Conservation (phyloP, 2,797 vertebrate genomes). For the Carduelis carduelis region DNA sequence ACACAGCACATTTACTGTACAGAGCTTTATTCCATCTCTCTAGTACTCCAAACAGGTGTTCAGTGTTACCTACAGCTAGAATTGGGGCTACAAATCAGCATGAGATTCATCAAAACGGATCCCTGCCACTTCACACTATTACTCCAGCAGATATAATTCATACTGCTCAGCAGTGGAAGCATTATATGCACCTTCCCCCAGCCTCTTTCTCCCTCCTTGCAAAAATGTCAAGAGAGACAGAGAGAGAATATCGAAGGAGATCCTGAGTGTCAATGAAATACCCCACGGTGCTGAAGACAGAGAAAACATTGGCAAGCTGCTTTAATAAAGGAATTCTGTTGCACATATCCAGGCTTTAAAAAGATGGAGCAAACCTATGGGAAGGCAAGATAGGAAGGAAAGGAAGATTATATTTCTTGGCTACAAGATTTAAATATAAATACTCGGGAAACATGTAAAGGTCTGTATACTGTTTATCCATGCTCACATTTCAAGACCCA, state of each 20-base stretch:
- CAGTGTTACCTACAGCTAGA: slow-evolving; percentile 67
- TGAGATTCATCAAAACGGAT: slow-evolving; percentile 68
- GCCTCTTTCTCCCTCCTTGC: slow-evolving; percentile 50
- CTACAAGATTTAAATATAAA: background rate
- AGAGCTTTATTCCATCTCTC: slow-evolving; percentile 33
- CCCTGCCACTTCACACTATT: slow-evolving; percentile 65
- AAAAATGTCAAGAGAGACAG: slow-evolving; percentile 68
- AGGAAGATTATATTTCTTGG: background rate
- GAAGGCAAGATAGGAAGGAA: background rate
- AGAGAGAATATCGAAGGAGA: slow-evolving; percentile 68
- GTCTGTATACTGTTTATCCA: background rate
- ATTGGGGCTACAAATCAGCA: slow-evolving; percentile 66
- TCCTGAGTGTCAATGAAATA: slow-evolving; percentile 67
- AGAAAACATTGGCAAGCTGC: slow-evolving; percentile 69
- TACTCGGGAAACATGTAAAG: background rate
- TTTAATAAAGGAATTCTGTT: slow-evolving; percentile 57
- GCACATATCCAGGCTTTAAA: slow-evolving; percentile 11
- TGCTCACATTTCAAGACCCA: background rate
- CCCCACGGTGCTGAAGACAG: slow-evolving; percentile 56
- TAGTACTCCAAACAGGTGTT: slow-evolving; percentile 69
- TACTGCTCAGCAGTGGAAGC: slow-evolving; percentile 63
- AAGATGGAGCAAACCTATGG: slow-evolving; percentile 5
- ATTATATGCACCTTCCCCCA: slow-evolving; percentile 48
- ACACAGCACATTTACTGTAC: slow-evolving; percentile 6
- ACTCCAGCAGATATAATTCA: slow-evolving; percentile 68